phyloP scores from a whole-genome alignment of 2,888 invertebrate genomes.

The Synanthedon andrenaeformis region DNA sequence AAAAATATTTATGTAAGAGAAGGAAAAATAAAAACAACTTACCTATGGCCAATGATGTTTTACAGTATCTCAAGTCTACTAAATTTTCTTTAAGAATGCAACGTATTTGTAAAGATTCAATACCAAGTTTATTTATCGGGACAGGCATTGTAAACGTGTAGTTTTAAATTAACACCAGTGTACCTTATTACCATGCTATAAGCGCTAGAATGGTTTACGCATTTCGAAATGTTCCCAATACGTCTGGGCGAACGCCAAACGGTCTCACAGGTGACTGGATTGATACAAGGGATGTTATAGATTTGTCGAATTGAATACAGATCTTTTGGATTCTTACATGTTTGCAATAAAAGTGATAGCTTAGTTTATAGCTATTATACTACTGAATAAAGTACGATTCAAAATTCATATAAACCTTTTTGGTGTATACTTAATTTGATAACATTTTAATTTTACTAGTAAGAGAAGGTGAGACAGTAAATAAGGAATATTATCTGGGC shows the following conservation, averaged over 20 bases:
- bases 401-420: no score
- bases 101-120: not conserved
- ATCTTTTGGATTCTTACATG: not conserved
- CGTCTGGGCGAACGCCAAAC: slow-evolving; percentile 18
- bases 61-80: not conserved
- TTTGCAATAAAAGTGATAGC: not conserved
- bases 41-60: no score
- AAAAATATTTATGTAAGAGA: no score
- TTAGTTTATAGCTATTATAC: not conserved
- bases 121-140: not conserved
- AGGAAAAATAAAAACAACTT: no score
- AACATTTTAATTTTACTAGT: no score
- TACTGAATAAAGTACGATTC: no score
- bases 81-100: not conserved
- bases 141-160: not conserved
- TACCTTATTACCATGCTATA: not conserved
- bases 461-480: no score
- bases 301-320: not conserved
- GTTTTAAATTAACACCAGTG: not conserved
- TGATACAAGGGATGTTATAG: not conserved
- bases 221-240: not conserved
- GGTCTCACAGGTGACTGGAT: slow-evolving; percentile 12
- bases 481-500: no score
- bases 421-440: no score
- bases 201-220: not conserved